phyloP scores from a whole-genome alignment of 2,888 invertebrate species.

The Schizotus pectinicornis region DNA sequence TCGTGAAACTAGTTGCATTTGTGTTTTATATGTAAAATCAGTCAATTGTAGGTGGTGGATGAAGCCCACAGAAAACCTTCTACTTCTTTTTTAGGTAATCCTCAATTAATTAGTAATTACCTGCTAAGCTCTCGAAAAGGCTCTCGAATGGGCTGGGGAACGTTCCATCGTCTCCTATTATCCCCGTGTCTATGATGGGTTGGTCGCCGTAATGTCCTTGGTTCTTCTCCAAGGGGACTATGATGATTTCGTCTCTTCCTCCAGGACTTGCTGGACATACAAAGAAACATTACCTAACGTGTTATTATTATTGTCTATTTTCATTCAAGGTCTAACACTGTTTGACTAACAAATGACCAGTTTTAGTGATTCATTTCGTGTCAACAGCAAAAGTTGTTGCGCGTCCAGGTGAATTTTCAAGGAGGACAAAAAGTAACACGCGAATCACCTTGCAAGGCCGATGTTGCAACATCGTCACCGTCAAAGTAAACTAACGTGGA shows the following conservation, averaged over 20 bases:
- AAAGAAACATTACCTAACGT: too few relatives aligned
- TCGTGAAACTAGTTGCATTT: constrained; percentile 25
- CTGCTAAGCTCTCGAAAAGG: constrained; percentile 43
- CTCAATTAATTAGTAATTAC: constrained; percentile 30
- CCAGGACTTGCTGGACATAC: constrained; percentile 29
- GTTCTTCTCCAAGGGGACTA: constrained; percentile 30
- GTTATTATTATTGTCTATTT: background rate
- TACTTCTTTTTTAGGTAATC: constrained; percentile 1
- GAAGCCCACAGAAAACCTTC: constrained; percentile 21
- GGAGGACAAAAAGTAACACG: too few relatives aligned
- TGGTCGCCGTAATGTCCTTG: constrained; percentile 27
- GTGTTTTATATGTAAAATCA: constrained; percentile 30
- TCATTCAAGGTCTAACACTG: too few relatives aligned
- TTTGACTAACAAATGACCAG: too few relatives aligned
- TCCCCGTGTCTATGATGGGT: constrained; percentile 47
- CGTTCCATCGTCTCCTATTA: constrained; percentile 33
- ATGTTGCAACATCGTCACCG: too few relatives aligned
- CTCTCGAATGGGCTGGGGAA: constrained; percentile 43
- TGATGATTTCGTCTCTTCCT: constrained; percentile 39
- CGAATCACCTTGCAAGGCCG: too few relatives aligned
- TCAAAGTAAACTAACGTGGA: too few relatives aligned
- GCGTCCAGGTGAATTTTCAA: too few relatives aligned
- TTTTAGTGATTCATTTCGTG: too few relatives aligned
- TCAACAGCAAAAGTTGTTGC: too few relatives aligned
- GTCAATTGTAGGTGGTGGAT: constrained; percentile 2